Conservation (phyloP, 2,888 invertebrate genomes). For the Acleris laterana region DNA sequence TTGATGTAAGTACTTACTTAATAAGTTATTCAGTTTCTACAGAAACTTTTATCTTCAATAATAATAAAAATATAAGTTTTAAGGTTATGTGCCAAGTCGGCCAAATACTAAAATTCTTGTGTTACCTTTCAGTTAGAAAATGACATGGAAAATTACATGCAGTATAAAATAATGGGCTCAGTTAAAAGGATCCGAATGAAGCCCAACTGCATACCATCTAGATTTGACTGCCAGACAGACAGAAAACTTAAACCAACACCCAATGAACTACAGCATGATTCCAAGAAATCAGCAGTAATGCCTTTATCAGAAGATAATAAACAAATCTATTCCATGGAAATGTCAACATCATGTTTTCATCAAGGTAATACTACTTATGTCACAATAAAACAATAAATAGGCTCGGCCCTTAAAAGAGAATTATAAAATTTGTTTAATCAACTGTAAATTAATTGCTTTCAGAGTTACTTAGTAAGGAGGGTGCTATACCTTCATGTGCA, state of each 20-base stretch:
- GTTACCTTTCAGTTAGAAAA: conserved; percentile 24
- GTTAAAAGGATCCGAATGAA: conserved; percentile 35
- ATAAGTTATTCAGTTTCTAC: no score
- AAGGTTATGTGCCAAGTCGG: neutral
- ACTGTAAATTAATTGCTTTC: no score
- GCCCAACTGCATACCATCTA: conserved; percentile 11
- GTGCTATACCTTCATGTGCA: no score
- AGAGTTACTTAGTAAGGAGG: no score
- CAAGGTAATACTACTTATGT: no score
- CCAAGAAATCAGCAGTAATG: neutral
- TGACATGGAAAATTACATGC: conserved; percentile 37
- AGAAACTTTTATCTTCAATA: no score
- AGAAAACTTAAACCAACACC: neutral
- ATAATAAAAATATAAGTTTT: neutral
- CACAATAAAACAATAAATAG: no score
- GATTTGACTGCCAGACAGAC: neutral
- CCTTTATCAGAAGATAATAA: no score
- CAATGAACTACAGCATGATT: neutral
- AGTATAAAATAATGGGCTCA: conserved; percentile 38
- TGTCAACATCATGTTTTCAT: no score
- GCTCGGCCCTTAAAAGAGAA: no score
- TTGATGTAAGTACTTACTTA: conserved; percentile 30
- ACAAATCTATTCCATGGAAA: no score
- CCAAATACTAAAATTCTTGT: neutral
- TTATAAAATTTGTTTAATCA: no score